Evolutionary conservation across 2,888 invertebrate genomes (phyloP).

Genomic region (Eupsilia transversa): DNA sequence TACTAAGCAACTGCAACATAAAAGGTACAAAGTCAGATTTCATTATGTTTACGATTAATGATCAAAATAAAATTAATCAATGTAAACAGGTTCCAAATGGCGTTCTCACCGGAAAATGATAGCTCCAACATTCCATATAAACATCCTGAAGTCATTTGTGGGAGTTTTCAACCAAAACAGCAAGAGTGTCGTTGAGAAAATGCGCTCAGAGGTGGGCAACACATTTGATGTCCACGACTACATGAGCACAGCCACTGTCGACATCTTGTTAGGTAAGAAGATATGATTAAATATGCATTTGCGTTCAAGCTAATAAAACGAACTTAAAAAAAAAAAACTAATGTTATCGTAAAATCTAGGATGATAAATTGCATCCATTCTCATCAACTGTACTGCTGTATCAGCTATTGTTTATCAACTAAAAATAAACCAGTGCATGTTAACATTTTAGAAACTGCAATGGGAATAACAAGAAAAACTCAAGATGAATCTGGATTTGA

Average conservation of each 20-base stretch:
- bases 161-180: slow-evolving; percentile 94
- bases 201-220: slow-evolving; percentile 92
- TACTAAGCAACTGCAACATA: not conserved
- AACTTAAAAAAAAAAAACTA: not conserved
- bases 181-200: slow-evolving; percentile 91
- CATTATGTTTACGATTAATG: not conserved
- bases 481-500: slow-evolving; percentile 93
- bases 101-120: slow-evolving; percentile 95
- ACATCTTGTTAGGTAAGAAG: slow-evolving; percentile 92
- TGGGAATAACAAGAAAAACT: slow-evolving; percentile 94
- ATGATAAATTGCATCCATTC: not conserved
- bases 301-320: not conserved
- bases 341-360: not conserved
- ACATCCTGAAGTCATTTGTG: slow-evolving; percentile 95
- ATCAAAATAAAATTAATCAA: not conserved
- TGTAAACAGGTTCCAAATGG: slow-evolving; percentile 93
- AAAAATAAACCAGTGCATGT: not conserved
- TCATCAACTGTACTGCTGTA: no score
- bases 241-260: slow-evolving; percentile 95
- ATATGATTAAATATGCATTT: not conserved
- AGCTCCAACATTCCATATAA: slow-evolving; percentile 96
- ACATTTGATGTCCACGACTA: slow-evolving; percentile 94
- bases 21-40: not conserved
- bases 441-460: slow-evolving; percentile 92
- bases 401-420: not conserved